Evolutionary conservation across 2,113 vertebrate species (phyloP).

Genomic region (Gadus macrocephalus): DNA sequence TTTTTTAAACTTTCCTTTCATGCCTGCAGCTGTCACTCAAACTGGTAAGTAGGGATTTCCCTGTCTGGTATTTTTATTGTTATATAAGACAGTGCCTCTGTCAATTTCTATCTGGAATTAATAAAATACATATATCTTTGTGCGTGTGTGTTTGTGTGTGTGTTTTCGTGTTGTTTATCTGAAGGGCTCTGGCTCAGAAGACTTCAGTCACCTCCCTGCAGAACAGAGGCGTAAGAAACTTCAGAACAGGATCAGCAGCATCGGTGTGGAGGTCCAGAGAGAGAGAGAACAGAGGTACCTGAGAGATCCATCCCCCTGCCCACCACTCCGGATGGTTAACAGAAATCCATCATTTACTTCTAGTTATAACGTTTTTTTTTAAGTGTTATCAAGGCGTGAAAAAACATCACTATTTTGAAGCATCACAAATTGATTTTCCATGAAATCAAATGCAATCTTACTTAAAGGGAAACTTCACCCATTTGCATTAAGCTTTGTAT

Average conservation of each 20-base stretch:
- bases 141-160: conserved; percentile 18
- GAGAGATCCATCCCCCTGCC: no score
- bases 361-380: no score
- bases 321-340: no score
- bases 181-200: conserved; percentile 86
- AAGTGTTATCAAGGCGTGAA: no score
- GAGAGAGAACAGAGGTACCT: conserved; percentile 89
- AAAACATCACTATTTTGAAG: no score
- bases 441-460: no score
- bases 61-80: background rate
- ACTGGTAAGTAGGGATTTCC: conserved; percentile 84
- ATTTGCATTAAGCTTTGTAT: no score
- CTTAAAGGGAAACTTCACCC: no score
- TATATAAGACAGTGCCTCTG: background rate
- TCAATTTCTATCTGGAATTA: no score
- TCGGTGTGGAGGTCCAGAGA: conserved; percentile 88
- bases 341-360: no score
- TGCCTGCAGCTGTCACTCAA: conserved; percentile 90
- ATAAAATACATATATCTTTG: background rate
- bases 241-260: conserved; percentile 84
- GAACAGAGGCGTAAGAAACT: conserved; percentile 94
- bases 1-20: no score
- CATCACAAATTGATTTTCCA: no score
- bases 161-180: background rate
- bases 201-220: conserved; percentile 93